Percentiles rank a stretch among this genome's conserved stretches.
phyloP scores from a whole-genome alignment of 2,113 vertebrate genomes.

The Tiliqua scincoides region DNA sequence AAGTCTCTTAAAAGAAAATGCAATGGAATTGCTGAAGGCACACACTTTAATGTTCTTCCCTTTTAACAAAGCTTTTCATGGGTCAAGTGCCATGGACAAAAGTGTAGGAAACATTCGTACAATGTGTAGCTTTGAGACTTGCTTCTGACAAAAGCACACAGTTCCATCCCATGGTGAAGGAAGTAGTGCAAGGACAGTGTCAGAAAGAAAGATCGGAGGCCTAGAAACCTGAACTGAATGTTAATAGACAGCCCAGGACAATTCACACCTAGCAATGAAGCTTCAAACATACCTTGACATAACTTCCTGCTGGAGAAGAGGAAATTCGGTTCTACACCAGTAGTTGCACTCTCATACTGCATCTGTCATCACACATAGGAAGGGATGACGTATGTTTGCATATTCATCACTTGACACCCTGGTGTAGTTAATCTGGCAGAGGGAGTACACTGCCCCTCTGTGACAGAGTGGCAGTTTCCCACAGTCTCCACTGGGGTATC shows the following conservation, averaged over 20 bases:
- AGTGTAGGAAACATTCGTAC: not conserved
- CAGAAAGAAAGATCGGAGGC: not conserved
- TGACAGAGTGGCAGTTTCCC: too few species aligned
- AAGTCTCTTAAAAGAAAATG: not conserved
- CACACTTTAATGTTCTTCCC: not conserved
- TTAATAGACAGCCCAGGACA: conserved; percentile 8
- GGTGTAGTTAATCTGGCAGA: too few species aligned
- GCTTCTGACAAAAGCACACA: not conserved
- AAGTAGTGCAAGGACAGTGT: not conserved
- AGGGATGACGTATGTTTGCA: not conserved
- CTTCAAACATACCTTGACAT: not conserved
- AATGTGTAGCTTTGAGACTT: not conserved
- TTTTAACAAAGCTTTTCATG: not conserved
- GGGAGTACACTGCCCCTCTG: too few species aligned
- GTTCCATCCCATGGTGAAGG: not conserved
- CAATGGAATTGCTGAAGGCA: not conserved
- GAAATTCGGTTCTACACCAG: not conserved
- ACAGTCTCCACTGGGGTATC: too few species aligned
- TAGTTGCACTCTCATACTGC: not conserved
- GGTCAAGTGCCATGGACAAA: not conserved
- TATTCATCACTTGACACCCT: not conserved
- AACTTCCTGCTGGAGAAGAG: not conserved
- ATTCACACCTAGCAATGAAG: conserved; percentile 1
- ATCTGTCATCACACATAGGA: not conserved
- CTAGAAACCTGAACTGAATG: conserved; percentile 16